These are phyloP conservation scores for Gymnopithys bicolor DNA, from an alignment of 2,797 vertebrate genomes.

Conservation along the genomic window DNA sequence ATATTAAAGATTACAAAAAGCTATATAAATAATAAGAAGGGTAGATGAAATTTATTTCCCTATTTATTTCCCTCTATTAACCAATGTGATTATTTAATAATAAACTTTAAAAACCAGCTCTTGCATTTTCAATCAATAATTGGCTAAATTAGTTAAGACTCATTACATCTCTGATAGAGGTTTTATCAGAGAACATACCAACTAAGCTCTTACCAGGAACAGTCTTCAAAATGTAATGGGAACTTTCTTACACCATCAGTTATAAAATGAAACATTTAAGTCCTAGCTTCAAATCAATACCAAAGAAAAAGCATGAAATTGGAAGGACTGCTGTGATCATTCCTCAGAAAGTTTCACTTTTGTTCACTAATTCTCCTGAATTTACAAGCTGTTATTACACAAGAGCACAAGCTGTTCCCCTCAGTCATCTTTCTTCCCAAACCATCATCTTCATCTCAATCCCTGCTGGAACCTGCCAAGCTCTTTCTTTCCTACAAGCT, in stretches of 20 bases:
- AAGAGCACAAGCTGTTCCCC: neutral
- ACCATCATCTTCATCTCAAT: neutral
- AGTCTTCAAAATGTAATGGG: neutral
- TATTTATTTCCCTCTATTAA: neutral
- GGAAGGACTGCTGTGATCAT: neutral
- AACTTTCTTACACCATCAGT: neutral
- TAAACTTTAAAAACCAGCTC: neutral
- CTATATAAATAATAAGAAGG: neutral
- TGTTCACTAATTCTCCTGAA: neutral
- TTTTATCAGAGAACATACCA: neutral
- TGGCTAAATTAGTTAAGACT: neutral
- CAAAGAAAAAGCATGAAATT: neutral
- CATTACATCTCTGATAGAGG: neutral
- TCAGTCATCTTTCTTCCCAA: neutral
- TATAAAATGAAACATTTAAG: neutral
- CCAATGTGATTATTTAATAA: neutral
- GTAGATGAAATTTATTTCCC: neutral
- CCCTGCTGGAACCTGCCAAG: neutral
- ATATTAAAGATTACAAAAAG: neutral
- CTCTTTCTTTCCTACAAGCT: neutral
- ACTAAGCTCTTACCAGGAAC: neutral
- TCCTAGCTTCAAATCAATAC: neutral
- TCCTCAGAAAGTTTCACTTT: neutral
- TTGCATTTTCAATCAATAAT: neutral
- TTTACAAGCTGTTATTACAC: neutral